These are phyloP conservation scores for Meandrusa payeni DNA, from an alignment of 2,888 invertebrate genomes.

Conservation along the genomic window DNA sequence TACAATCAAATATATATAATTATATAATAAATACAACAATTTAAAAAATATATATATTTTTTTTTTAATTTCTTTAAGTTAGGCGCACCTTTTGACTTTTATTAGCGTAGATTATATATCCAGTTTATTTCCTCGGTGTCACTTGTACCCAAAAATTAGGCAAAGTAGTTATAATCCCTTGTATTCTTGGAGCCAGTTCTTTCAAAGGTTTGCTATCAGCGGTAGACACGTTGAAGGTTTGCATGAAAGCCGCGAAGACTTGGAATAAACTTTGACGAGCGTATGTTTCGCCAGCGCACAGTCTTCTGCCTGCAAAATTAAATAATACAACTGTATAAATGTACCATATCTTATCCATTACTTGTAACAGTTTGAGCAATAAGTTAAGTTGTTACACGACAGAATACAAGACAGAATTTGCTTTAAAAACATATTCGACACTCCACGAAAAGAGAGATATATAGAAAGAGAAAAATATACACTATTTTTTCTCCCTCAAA, in stretches of 20 bases:
- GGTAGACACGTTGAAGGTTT: slow-evolving; percentile 81
- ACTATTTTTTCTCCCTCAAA: no score
- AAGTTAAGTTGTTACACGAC: no score
- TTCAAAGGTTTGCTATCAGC: slow-evolving; percentile 65
- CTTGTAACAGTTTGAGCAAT: no score
- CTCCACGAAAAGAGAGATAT: no score
- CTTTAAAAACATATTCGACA: no score
- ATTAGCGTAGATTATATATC: no score
- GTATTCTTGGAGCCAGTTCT: slow-evolving; percentile 54
- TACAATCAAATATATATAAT: not conserved
- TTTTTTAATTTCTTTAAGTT: no score
- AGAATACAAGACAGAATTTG: no score
- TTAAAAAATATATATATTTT: not conserved
- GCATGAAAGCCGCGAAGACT: slow-evolving; percentile 81
- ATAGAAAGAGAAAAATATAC: no score
- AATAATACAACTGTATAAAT: not conserved
- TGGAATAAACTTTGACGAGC: slow-evolving; percentile 84
- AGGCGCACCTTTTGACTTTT: no score
- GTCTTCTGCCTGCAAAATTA: slow-evolving; percentile 76
- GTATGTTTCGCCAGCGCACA: slow-evolving; percentile 87
- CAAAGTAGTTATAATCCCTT: slow-evolving; percentile 79
- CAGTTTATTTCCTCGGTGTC: slow-evolving; percentile 50
- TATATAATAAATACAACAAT: not conserved
- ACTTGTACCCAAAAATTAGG: slow-evolving; percentile 82
- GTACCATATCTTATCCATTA: not conserved